Percentiles rank a stretch among this genome's conserved stretches.
These are phyloP conservation scores for Halcyon malimbica DNA, from an alignment of 2,113 vertebrate species.

Conservation along the genomic window DNA sequence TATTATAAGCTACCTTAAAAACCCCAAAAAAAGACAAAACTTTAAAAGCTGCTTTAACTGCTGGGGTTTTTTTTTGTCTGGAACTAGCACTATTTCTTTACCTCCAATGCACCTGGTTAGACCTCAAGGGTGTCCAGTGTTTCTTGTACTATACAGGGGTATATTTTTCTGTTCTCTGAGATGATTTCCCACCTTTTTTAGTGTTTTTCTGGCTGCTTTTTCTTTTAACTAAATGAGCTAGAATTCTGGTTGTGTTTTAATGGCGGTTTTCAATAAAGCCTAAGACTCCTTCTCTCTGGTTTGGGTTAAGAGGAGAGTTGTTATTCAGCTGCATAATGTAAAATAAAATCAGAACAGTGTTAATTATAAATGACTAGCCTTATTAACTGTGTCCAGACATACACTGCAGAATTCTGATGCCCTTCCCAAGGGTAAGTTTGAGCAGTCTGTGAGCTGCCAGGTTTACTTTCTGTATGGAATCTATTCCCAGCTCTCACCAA, in stretches of 20 bases:
- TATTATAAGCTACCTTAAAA: conserved; percentile 20
- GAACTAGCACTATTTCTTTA: not conserved
- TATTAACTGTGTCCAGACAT: conserved; percentile 13
- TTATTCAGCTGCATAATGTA: not conserved
- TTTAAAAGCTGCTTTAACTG: conserved; percentile 16
- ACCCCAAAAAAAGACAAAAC: too few species aligned
- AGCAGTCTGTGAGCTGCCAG: not conserved
- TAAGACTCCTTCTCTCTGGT: not conserved
- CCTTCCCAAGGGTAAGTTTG: not conserved
- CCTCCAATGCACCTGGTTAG: not conserved
- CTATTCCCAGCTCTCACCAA: not conserved
- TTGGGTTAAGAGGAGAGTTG: not conserved
- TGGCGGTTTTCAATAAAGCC: not conserved
- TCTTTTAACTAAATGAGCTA: not conserved
- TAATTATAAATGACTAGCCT: conserved; percentile 1
- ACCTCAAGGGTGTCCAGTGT: not conserved
- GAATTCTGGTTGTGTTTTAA: not conserved
- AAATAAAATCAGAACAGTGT: not conserved
- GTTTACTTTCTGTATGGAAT: not conserved
- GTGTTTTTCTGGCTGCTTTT: not conserved
- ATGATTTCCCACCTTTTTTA: not conserved
- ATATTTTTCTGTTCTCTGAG: not conserved
- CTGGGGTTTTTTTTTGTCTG: not conserved
- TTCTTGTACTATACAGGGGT: not conserved
- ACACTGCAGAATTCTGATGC: not conserved